These are phyloP conservation scores for Grammomys surdaster DNA, from an alignment of 2,113 vertebrate genomes.

Conservation along the genomic window DNA sequence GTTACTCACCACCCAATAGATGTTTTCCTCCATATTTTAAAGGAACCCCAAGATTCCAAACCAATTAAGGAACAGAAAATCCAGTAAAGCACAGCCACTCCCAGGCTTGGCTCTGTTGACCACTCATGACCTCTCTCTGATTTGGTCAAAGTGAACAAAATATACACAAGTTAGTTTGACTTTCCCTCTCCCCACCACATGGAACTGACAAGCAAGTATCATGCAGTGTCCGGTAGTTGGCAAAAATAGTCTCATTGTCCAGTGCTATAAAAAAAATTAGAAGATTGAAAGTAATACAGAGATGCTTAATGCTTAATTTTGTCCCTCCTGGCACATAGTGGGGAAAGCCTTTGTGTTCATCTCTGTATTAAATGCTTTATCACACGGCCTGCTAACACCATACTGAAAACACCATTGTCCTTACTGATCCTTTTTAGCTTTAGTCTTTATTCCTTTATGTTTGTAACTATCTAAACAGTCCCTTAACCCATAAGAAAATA, in stretches of 20 bases:
- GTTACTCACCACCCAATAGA: background rate
- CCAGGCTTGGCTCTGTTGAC: background rate
- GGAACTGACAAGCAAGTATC: background rate
- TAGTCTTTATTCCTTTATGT: background rate
- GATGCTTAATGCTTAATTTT: conserved; percentile 41
- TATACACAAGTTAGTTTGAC: background rate
- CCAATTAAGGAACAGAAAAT: background rate
- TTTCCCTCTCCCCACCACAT: background rate
- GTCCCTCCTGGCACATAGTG: conserved; percentile 16
- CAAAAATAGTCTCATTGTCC: background rate
- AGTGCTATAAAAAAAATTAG: conserved; percentile 41
- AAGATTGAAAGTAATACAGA: conserved; percentile 35
- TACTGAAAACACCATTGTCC: conserved; percentile 2
- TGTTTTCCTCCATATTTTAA: background rate
- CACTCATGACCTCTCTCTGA: background rate
- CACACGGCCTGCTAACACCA: conserved; percentile 51
- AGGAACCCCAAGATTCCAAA: background rate
- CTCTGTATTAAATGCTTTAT: conserved; percentile 36
- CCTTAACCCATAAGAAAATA: too few relatives aligned
- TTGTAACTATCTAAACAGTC: background rate
- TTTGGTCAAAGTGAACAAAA: background rate
- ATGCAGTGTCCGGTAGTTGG: background rate
- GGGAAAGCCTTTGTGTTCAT: conserved; percentile 17
- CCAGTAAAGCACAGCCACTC: background rate
- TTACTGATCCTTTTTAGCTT: conserved; percentile 18